Evolutionary conservation across 1,140 invertebrate genomes (phyloP).

Genomic region (Mizuhopecten yessoensis): DNA sequence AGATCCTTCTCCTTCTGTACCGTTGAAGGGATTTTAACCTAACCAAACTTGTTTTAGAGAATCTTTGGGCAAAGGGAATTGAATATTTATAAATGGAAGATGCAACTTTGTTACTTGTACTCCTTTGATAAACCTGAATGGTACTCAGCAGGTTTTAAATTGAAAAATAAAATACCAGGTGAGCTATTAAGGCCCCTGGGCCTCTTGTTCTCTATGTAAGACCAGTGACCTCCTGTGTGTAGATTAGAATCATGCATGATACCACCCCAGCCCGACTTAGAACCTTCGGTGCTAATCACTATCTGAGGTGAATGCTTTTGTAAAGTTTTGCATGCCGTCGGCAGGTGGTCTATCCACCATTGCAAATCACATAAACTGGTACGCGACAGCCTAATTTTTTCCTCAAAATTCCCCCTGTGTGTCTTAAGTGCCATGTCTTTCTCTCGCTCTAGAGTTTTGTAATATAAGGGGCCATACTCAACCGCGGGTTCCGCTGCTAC

Average conservation of each 20-base stretch:
- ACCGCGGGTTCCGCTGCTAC: background rate
- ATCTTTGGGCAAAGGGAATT: no score
- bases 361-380: background rate
- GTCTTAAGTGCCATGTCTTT: slow-evolving; percentile 19
- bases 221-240: slow-evolving; percentile 48
- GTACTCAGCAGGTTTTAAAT: no score
- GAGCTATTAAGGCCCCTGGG: no score
- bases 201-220: slow-evolving; percentile 40
- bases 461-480: background rate
- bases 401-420: slow-evolving; percentile 43
- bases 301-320: background rate
- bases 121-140: no score
- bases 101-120: no score
- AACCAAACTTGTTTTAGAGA: no score
- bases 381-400: slow-evolving; percentile 1
- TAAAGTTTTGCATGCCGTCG: background rate
- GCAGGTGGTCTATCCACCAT: slow-evolving; percentile 55
- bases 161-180: no score
- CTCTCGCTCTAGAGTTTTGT: background rate
- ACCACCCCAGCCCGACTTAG: slow-evolving; percentile 43
- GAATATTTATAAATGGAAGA: no score
- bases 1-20: no score
- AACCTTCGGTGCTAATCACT: slow-evolving; percentile 20
- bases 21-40: no score
- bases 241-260: background rate